Evolutionary conservation across 2,797 vertebrate genomes (phyloP).

Genomic region (Siniperca obscura): DNA sequence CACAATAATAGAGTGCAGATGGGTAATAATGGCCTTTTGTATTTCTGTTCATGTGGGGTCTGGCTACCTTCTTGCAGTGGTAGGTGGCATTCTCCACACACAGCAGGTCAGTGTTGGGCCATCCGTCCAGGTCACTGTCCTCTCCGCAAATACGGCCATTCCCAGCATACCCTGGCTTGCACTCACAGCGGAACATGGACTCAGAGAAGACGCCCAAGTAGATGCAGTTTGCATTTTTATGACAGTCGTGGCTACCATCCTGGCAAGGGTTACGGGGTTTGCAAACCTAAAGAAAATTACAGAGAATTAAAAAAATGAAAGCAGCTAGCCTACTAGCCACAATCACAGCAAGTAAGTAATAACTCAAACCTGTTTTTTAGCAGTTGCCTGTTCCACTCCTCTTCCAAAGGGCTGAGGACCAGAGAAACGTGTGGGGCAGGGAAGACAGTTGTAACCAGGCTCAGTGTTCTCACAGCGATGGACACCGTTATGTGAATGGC

Average conservation of each 20-base stretch:
- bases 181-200: slow-evolving; percentile 97
- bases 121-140: slow-evolving; percentile 96
- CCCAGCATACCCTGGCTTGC: slow-evolving; percentile 97
- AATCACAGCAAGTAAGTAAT: slow-evolving; percentile 25
- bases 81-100: slow-evolving; percentile 99
- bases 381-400: slow-evolving; percentile 90
- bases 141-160: slow-evolving; percentile 97
- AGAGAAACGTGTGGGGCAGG: slow-evolving; percentile 93
- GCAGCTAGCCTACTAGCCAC: not conserved
- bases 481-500: slow-evolving; percentile 90
- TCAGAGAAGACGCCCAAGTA: slow-evolving; percentile 96
- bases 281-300: slow-evolving; percentile 88
- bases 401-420: slow-evolving; percentile 94
- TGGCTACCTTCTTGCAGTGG: slow-evolving; percentile 96
- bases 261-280: slow-evolving; percentile 94
- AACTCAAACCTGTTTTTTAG: slow-evolving; percentile 92
- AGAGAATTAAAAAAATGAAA: slow-evolving; percentile 44
- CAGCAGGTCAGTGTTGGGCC: slow-evolving; percentile 92
- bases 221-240: slow-evolving; percentile 97
- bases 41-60: slow-evolving; percentile 49
- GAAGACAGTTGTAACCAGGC: slow-evolving; percentile 96
- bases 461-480: slow-evolving; percentile 96
- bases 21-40: slow-evolving; percentile 50
- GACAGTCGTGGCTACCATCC: slow-evolving; percentile 95
- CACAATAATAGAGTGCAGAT: slow-evolving; percentile 50